Evolutionary conservation across 1,140 invertebrate genomes (phyloP).

Genomic region (Drosophila jambulina): DNA sequence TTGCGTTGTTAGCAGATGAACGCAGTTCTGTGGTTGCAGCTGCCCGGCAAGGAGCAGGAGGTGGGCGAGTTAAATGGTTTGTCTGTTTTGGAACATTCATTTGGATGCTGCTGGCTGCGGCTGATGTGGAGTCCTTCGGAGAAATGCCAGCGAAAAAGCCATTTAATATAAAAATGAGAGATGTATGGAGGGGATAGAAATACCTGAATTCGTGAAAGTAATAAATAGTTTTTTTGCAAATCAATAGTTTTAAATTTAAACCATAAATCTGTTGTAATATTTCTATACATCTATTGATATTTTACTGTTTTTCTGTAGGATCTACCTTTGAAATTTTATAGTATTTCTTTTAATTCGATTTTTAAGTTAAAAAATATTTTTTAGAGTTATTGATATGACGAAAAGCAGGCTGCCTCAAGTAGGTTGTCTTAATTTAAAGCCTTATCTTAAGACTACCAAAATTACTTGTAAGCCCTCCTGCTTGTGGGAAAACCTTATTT

Average conservation of each 20-base stretch:
- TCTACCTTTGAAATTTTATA: too few relatives aligned
- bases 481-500: not conserved
- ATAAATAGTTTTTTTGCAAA: not conserved
- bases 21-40: slow-evolving; percentile 55
- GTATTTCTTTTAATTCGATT: too few relatives aligned
- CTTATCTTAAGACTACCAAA: not conserved
- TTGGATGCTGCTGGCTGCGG: slow-evolving; percentile 18
- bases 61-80: slow-evolving; percentile 54
- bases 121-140: not conserved
- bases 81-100: slow-evolving; percentile 59
- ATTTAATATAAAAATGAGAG: not conserved
- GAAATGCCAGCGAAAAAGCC: not conserved
- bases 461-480: not conserved
- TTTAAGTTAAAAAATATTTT: too few relatives aligned
- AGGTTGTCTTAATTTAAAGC: too few relatives aligned
- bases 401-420: too few relatives aligned
- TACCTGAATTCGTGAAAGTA: not conserved
- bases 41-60: not conserved
- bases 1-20: slow-evolving; percentile 62
- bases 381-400: too few relatives aligned
- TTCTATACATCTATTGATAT: not conserved
- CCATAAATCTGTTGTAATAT: not conserved
- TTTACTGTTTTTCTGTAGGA: too few relatives aligned
- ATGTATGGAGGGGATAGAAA: not conserved
- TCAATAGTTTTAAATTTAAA: not conserved